Base-by-base conservation (phyloP, 1,140 invertebrate species). In the Hycleus cichorii region DNA sequence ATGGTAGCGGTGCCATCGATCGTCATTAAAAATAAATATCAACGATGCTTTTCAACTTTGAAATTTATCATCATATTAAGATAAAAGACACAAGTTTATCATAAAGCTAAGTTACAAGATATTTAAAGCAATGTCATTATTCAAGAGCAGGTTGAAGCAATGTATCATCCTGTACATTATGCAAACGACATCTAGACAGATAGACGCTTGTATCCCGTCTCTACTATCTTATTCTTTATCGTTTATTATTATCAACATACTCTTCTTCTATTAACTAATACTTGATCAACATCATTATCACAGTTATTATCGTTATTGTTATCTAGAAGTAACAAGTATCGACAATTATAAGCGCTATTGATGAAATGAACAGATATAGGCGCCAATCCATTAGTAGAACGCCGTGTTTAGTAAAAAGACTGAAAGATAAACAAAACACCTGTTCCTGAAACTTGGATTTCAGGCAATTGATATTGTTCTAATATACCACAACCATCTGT, bases 1-100 rank as follows among this genome's bases (percentile, higher is more conserved):
- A 59, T 46, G 58, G 39, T 49, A 54, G 49, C 48, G 45, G 49
- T 46, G 44, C 47, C 58, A 44, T 51, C 47, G 53, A 46, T 39
- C 48, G 53, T 57, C 59, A 57, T 60, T 60, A 57, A 60, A 52
- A 51, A 57, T 60, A 60, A 60, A 60, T 57, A 60, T 57, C 54
- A 58, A 49, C 60, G 53, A 40, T 18, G 18, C 47, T 44, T 43
- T 52, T 10, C 9, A 56, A 56, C 56, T 18, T 18, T 42, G 47
- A 62, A 53, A 64, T 64, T 64, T 58, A 64, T 64, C 62, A 64
- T 64, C 44, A 48, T 49, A 57, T 60, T 63, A 60, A 43, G 56
- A 52, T 46, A 50, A 49, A 52, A 47, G 46, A 51, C 48, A 57
- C 47, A 49, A 54, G 48, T 57, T 60, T 64, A 57, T 58, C 62